Evolutionary conservation across 23 tunicate genomes (phyloP), one percentile per base, ranked within the genome.

Genomic region (Botrylloides violaceus): DNA sequence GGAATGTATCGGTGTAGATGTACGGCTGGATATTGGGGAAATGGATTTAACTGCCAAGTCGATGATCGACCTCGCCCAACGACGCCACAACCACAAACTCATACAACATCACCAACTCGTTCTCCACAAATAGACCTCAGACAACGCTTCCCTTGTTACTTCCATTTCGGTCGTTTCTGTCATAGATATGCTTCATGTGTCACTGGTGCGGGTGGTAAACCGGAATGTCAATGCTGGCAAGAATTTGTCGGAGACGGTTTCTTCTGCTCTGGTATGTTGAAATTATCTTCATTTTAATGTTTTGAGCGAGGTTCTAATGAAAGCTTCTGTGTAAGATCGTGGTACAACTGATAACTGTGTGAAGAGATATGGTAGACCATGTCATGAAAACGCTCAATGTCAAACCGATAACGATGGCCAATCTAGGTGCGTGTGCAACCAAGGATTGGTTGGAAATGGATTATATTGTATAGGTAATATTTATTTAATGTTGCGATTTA

Each of bases 41-140:
- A 68, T 68, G 74, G 74, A 68, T 68, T 68, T 56, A 68, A 68
- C 29, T 68, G 74, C 36, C 32, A 33, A 63, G 70, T 43, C 53
- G 53, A 43, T 15, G 53, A 43, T 43, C 9, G 53, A 43, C 53
- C 53, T 9, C 9, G 12, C 15, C 9, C 53, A 7, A 9, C 53
- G 15, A 43, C 53, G 9, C 53, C 53, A 43, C 12, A 9, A 7
- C 53, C 53, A 7, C n/a, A n/a, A n/a, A n/a, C n/a, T n/a, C n/a
- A n/a, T n/a, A n/a, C n/a, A n/a, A 43, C 53, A 9, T 15, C 9
- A 43, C 53, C 53, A 7, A 43, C 53, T 15, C n/a, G n/a, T n/a
- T n/a, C n/a, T n/a, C n/a, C n/a, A n/a, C n/a, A n/a, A n/a, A n/a
- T n/a, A n/a, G 15, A 15, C 15, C 53, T 7, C 9, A 9, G 53